phyloP scores from a whole-genome alignment of 2,113 vertebrate species.

The Pygoscelis antarcticus region DNA sequence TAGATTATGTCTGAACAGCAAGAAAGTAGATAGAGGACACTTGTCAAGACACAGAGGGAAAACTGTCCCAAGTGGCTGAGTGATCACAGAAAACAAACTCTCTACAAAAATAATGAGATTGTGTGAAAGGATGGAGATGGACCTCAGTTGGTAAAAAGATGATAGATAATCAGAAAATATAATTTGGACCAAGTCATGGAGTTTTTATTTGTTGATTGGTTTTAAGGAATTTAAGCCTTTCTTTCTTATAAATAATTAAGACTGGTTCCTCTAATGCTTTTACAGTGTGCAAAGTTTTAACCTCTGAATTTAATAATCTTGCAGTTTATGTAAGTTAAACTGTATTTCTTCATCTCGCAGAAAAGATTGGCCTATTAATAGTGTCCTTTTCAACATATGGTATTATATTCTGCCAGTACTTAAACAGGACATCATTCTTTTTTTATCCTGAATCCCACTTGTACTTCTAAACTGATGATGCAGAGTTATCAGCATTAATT shows the following conservation, averaged over 20 bases:
- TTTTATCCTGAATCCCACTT: slow-evolving; percentile 60
- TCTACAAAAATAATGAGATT: neutral
- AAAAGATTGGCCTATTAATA: slow-evolving; percentile 53
- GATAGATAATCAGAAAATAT: neutral
- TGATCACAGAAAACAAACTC: neutral
- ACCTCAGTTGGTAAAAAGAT: neutral
- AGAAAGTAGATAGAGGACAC: neutral
- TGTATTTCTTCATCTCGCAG: neutral
- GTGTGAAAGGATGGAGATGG: neutral
- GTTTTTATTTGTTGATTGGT: neutral
- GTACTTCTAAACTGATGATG: slow-evolving; percentile 59
- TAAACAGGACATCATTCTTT: slow-evolving; percentile 43
- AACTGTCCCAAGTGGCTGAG: neutral
- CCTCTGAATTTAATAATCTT: neutral
- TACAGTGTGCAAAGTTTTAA: neutral
- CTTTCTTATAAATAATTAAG: neutral
- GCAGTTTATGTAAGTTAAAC: neutral
- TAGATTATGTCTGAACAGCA: neutral
- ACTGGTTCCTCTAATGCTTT: neutral
- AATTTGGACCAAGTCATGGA: neutral
- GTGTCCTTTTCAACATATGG: slow-evolving; percentile 36
- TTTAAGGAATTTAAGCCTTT: neutral
- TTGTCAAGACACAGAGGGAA: neutral
- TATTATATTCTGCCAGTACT: slow-evolving; percentile 46
- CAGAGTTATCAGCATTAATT: slow-evolving; percentile 54